Evolutionary conservation across 64 coral and sea anemone species (phyloP), one percentile per base, ranked within the genome.

Genomic region (Stichodactyla mertensii): DNA sequence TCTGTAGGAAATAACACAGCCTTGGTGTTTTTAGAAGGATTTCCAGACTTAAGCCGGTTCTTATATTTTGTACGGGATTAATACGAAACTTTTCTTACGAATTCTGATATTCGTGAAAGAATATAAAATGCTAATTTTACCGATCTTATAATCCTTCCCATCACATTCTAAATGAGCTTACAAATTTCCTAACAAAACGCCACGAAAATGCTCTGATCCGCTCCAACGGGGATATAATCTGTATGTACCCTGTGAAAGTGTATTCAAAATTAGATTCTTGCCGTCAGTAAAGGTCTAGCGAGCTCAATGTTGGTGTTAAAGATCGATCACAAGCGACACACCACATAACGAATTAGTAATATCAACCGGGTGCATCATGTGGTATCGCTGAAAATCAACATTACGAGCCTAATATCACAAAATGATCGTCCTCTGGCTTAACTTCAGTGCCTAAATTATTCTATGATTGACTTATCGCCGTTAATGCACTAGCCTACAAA

Each of bases 111-210:
- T 6, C 62, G 12, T 6, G 18, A 22, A 66, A n/a, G 0, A n/a
- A 22, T n/a, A 66, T 66, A n/a, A n/a, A 66, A 45, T n/a, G 4
- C 14, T n/a, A n/a, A 66, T 66, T 66, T n/a, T 66, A 22, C 4
- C 62, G 20, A 6, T 6, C 19, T n/a, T 66, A 7, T 66, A n/a
- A 13, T 3, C n/a, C 18, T 66, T 66, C 19, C 18, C 18, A 66
- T 22, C 1, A n/a, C 1, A 66, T 66, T 66, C 22, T 4, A 9
- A n/a, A 8, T n/a, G 62, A 11, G 62, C 19, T 5, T 66, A 45
- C 36, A 66, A 66, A 66, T 66, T 66, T 66, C 62, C 19, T 66
- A n/a, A n/a, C 62, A 66, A 66, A 66, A 66, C 62, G 62, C 62
- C 62, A 66, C n/a, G n/a, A n/a, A 66, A 14, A 62, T 62, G 60